A percentile compares a stretch with the other conserved stretches of the same genome.
Evolutionary conservation across 2,797 vertebrate genomes (phyloP).

Genomic region (Erethizon dorsatum): DNA sequence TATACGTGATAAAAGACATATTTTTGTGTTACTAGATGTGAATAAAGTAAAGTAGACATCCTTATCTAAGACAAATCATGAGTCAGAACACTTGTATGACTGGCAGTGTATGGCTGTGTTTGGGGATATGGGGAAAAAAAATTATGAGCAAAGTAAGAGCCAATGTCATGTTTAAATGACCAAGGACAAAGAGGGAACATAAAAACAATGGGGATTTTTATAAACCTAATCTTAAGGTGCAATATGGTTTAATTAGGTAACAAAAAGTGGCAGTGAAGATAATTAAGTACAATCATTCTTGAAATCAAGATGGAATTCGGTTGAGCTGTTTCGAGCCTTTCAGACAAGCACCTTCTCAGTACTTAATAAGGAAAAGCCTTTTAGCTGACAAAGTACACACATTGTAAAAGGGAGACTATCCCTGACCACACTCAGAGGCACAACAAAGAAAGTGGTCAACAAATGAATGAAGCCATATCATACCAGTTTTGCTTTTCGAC

Average conservation of each 20-base stretch:
- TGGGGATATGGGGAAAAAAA: neutral
- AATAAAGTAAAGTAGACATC: conserved; percentile 50
- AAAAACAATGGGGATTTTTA: conserved; percentile 6
- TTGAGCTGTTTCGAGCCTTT: neutral
- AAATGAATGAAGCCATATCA: neutral
- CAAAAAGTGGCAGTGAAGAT: neutral
- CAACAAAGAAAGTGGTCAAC: neutral
- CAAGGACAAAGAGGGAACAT: neutral
- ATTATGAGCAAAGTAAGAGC: neutral
- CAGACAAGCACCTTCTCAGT: neutral
- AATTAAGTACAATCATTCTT: conserved; percentile 23
- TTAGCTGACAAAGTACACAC: neutral
- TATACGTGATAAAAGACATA: conserved; percentile 33
- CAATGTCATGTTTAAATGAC: conserved; percentile 56
- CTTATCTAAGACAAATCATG: neutral
- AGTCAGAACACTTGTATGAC: neutral
- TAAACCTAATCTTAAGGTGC: neutral
- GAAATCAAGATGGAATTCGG: conserved; percentile 5
- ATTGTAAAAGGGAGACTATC: neutral
- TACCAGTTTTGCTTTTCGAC: neutral
- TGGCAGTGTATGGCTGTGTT: neutral
- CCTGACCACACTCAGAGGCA: neutral
- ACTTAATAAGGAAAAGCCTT: neutral
- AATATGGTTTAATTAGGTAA: neutral
- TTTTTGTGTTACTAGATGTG: conserved; percentile 37